Conservation (phyloP, 2,888 invertebrate species). For the Crepidodera aurea region DNA sequence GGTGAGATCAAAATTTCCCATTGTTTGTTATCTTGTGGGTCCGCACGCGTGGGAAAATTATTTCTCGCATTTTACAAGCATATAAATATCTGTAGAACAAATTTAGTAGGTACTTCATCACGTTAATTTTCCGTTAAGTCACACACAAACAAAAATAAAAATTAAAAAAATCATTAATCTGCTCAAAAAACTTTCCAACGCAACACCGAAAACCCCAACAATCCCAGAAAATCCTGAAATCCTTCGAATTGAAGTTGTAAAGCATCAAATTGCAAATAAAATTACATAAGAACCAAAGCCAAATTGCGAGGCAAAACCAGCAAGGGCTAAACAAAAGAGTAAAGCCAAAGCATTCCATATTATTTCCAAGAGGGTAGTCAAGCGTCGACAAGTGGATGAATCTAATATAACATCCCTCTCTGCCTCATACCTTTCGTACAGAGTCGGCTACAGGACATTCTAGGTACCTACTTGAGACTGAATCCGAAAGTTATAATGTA, state of each 20-base stretch:
- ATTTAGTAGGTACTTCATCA: too few relatives aligned
- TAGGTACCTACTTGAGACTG: too few relatives aligned
- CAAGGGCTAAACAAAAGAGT: slow-evolving; percentile 45
- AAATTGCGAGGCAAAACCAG: slow-evolving; percentile 45
- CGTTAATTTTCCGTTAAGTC: too few relatives aligned
- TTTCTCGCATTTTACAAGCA: too few relatives aligned
- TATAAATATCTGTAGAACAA: too few relatives aligned
- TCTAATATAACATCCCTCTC: slow-evolving; percentile 55
- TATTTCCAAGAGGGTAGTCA: slow-evolving; percentile 56
- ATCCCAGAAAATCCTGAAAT: not conserved
- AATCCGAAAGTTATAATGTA: too few relatives aligned
- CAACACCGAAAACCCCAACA: not conserved
- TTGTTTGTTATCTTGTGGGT: too few relatives aligned
- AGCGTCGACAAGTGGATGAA: slow-evolving; percentile 58
- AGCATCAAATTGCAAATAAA: slow-evolving; percentile 32
- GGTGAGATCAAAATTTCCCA: too few relatives aligned
- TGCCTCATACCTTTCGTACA: not conserved
- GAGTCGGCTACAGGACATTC: not conserved
- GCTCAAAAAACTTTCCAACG: not conserved
- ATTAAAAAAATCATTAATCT: not conserved
- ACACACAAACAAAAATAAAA: too few relatives aligned
- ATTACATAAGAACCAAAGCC: slow-evolving; percentile 43
- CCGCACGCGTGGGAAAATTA: too few relatives aligned
- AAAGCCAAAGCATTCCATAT: slow-evolving; percentile 56
- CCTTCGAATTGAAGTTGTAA: slow-evolving; percentile 8